Evolutionary conservation across 1,140 invertebrate genomes (phyloP).

Genomic region (Euura saliciscinereae): DNA sequence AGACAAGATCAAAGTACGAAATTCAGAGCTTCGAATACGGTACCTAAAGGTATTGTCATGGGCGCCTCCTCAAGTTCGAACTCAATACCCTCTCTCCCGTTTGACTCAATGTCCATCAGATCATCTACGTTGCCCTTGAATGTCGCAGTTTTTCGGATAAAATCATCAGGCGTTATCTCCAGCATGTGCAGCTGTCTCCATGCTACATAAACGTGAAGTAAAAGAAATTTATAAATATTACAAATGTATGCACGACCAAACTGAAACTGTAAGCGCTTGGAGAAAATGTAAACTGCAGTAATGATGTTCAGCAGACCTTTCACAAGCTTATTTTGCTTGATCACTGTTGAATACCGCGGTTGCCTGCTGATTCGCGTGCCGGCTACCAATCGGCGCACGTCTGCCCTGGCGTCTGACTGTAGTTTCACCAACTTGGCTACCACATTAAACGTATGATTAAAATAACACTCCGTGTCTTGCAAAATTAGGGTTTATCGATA

Average conservation of each 20-base stretch:
- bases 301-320: too few relatives aligned
- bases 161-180: background rate
- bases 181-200: conserved; percentile 15
- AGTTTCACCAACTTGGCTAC: conserved; percentile 14
- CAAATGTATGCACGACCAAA: too few relatives aligned
- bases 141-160: conserved; percentile 9
- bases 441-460: conserved; percentile 9
- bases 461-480: too few relatives aligned
- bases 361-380: too few relatives aligned
- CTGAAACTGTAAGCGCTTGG: too few relatives aligned
- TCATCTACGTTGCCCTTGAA: conserved; percentile 13
- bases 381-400: background rate
- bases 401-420: background rate
- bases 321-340: too few relatives aligned
- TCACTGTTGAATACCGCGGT: too few relatives aligned
- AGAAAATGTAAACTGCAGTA: too few relatives aligned
- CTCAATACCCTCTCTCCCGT: background rate
- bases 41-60: conserved; percentile 12
- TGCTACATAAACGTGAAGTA: background rate
- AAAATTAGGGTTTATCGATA: too few relatives aligned
- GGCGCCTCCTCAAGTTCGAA: background rate
- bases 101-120: background rate
- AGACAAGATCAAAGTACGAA: too few relatives aligned
- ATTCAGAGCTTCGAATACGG: background rate
- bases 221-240: too few relatives aligned